Conservation (phyloP, 2,113 vertebrate genomes). For the Cyrtonyx montezumae region DNA sequence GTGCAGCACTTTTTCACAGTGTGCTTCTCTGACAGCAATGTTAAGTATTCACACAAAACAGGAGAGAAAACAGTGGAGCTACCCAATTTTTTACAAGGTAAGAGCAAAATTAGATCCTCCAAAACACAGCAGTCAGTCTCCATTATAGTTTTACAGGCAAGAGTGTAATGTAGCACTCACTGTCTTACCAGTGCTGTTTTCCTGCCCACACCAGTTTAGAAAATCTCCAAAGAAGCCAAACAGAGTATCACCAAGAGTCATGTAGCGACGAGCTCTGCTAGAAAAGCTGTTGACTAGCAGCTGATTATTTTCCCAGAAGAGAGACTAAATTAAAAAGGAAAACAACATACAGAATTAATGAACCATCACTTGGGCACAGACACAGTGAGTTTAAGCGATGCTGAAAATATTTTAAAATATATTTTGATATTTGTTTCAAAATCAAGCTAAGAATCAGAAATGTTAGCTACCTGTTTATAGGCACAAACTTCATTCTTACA, state of each 20-base stretch:
- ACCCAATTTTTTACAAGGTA: background rate
- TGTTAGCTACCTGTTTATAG: background rate
- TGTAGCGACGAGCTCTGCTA: constrained; percentile 58
- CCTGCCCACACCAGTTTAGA: constrained; percentile 77
- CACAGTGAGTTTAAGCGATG: background rate
- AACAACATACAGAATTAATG: background rate
- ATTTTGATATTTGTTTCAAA: background rate
- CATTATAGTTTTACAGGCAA: background rate
- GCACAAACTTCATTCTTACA: background rate
- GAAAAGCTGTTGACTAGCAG: constrained; percentile 70
- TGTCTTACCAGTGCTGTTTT: constrained; percentile 67
- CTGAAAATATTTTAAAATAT: background rate
- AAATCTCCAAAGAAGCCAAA: constrained; percentile 71
- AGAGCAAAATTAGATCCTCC: background rate
- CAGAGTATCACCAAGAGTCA: constrained; percentile 64
- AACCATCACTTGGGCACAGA: background rate
- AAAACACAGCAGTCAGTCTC: background rate
- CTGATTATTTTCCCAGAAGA: constrained; percentile 84
- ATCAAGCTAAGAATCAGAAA: background rate
- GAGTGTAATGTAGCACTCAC: background rate
- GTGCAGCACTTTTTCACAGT: background rate
- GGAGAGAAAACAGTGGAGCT: background rate
- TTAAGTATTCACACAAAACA: background rate
- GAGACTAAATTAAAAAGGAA: constrained; percentile 59
- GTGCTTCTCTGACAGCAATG: background rate